Evolutionary conservation across 1,140 invertebrate genomes (phyloP), one percentile per base, ranked within the genome.

Genomic region (Camponotus floridanus): DNA sequence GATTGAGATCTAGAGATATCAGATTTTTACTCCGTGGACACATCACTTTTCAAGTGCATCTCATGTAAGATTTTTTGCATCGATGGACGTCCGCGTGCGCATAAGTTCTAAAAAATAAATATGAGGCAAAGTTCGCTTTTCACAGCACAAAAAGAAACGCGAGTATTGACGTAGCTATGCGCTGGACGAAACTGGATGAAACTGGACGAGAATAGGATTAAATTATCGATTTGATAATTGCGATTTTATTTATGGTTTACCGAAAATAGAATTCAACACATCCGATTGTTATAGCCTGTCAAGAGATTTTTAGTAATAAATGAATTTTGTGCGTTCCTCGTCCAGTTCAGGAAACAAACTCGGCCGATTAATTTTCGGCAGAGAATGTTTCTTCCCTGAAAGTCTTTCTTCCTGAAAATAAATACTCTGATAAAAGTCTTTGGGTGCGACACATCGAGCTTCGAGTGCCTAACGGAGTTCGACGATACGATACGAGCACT

Each of bases 401-500:
- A n/a, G n/a, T n/a, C n/a, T n/a, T n/a, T n/a, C n/a, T n/a, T 18
- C 55, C 21, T 39, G 13, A 11, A 36, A 18, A n/a, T 45, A 18
- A 21, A 33, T 13, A 31, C 39, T 71, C 36, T 31, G 79, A 73
- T 13, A 26, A 61, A 26, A 45, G 26, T 21, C 45, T 26, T 80
- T 55, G 33, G 45, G 8, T 64, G 59, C 76, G 42, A 55, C 55
- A 31, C 61, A 42, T 59, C 64, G n/a, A 59, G 18, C 55, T 36
- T 64, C 70, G 70, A 62, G 31, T 36, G 13, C 55, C 36, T 85
- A 76, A 79, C 68, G 79, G 26, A 85, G 51, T 83, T 59, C 62
- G 67, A 81, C 57, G 78, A 76, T n/a, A 85, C 57, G 81, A 45
- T 26, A 26, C 26, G 1, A 26, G 68, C 84, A 86, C 65, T 87